Evolutionary conservation across 2,888 invertebrate genomes (phyloP), one percentile per base, ranked within the genome.

Genomic region (Monopis laevigella): DNA sequence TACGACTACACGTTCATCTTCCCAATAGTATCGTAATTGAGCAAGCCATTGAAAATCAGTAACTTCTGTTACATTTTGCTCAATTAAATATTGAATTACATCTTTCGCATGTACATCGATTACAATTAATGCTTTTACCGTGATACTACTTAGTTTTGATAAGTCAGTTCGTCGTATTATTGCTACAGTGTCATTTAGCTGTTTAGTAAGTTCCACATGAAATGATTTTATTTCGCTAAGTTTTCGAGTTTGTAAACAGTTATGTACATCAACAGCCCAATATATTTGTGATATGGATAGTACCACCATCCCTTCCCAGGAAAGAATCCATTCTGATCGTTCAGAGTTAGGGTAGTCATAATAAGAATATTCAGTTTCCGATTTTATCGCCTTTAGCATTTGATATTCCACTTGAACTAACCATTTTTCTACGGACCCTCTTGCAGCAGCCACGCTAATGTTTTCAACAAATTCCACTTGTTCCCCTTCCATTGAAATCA

Each of bases 341-440:
- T 65, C 58, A 36, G 82, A 65, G 29, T 67, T 70, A 18, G 82
- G 80, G 55, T 89, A 90, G 46, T 86, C 86, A 44, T 83, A 77
- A 56, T 85, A 86, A 43, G 93, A 88, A 52, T 83, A 65, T 46
- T 84, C 68, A 8, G 88, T 85, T 61, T 90, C 88, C 51, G 87
- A 85, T 54, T 85, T 82, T 1, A 93, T 80, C 1, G 92, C 87
- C 49, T 75, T 73, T 1, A 89, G 58, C 93, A 94, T 94, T 62
- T 89, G 86, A 45, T 88, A 85, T 71, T 94, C 92, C 7, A 94
- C 92, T 84, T 88, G 81, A 26, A 91, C 77, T 39, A 94, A 75
- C 93, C 94, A 94, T 65, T 88, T 90, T 70, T 94, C 94, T 2
- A 94, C 93, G 43, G 92, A 89, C 0, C 93, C 93, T 53, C 86